phyloP scores from a whole-genome alignment of 2,888 invertebrate genomes.

The Tenthredo livida region DNA sequence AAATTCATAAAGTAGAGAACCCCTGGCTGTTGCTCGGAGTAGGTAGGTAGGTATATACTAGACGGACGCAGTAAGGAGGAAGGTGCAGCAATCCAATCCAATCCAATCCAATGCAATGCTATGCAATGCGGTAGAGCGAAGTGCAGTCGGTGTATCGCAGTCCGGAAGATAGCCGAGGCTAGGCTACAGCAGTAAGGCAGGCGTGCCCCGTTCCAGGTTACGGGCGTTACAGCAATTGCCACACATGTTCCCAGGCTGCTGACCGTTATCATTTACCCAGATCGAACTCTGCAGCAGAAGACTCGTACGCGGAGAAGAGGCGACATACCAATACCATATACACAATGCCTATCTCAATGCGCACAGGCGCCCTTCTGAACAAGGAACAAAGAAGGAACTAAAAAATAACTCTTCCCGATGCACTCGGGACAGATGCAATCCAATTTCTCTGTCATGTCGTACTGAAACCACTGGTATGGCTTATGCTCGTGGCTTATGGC shows the following conservation, averaged over 20 bases:
- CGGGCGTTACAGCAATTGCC: slow-evolving; percentile 69
- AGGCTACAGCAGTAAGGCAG: slow-evolving; percentile 63
- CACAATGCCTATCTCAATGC: background rate
- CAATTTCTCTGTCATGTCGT: background rate
- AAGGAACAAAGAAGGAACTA: background rate
- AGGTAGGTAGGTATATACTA: slow-evolving; percentile 57
- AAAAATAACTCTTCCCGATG: background rate
- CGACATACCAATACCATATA: slow-evolving; percentile 10
- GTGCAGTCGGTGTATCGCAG: slow-evolving; percentile 69
- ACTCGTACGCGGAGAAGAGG: background rate
- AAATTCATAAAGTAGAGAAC: slow-evolving; percentile 54
- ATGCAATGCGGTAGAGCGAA: slow-evolving; percentile 65
- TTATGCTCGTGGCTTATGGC: slow-evolving; percentile 58
- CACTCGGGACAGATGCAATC: background rate
- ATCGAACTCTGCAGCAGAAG: background rate
- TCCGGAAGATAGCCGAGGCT: slow-evolving; percentile 63
- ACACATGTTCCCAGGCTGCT: slow-evolving; percentile 75
- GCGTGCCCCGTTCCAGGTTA: slow-evolving; percentile 74
- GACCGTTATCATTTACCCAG: slow-evolving; percentile 59
- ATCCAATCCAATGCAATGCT: slow-evolving; percentile 61
- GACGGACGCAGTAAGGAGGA: slow-evolving; percentile 62
- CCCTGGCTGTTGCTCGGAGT: slow-evolving; percentile 58
- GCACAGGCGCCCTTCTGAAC: background rate
- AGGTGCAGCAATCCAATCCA: slow-evolving; percentile 61
- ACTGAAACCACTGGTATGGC: background rate